phyloP scores from a whole-genome alignment of 2,113 vertebrate genomes.

The Upupa epops region DNA sequence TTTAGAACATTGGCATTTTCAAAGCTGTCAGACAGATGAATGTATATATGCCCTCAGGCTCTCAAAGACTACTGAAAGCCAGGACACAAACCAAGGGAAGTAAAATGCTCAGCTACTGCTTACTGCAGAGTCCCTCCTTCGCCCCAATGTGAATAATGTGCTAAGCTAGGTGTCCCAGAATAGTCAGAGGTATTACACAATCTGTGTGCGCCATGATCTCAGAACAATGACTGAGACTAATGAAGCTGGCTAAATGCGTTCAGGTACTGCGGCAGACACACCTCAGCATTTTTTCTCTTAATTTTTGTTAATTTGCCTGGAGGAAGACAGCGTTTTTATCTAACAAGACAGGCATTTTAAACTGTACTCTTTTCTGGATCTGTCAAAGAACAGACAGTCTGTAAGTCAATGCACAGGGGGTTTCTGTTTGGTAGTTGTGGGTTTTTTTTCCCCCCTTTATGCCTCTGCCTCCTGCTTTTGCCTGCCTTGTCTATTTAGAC shows the following conservation, averaged over 20 bases:
- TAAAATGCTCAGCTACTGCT: not conserved
- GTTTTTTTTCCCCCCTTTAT: not conserved
- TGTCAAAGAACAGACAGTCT: not conserved
- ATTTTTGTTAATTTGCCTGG: slow-evolving; percentile 35
- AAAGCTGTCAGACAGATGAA: slow-evolving; percentile 35
- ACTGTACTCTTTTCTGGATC: not conserved
- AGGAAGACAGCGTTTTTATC: slow-evolving; percentile 13
- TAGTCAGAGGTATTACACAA: slow-evolving; percentile 21
- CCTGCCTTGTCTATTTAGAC: not conserved
- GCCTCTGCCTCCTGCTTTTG: not conserved
- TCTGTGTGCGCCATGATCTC: not conserved
- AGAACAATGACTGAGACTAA: slow-evolving; percentile 49
- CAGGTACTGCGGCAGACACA: slow-evolving; percentile 38
- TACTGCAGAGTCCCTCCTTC: not conserved
- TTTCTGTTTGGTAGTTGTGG: not conserved
- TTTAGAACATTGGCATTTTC: slow-evolving; percentile 52
- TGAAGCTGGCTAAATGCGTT: not conserved
- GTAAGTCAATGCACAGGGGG: not conserved
- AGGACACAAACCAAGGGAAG: slow-evolving; percentile 24
- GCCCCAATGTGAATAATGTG: not conserved
- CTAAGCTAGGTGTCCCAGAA: slow-evolving; percentile 46
- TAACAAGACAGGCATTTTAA: slow-evolving; percentile 34
- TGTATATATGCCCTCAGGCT: slow-evolving; percentile 4
- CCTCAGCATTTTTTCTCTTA: slow-evolving; percentile 15
- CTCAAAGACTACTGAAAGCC: slow-evolving; percentile 43